Evolutionary conservation across 2,888 invertebrate species (phyloP).

Genomic region (Rutpela maculata): DNA sequence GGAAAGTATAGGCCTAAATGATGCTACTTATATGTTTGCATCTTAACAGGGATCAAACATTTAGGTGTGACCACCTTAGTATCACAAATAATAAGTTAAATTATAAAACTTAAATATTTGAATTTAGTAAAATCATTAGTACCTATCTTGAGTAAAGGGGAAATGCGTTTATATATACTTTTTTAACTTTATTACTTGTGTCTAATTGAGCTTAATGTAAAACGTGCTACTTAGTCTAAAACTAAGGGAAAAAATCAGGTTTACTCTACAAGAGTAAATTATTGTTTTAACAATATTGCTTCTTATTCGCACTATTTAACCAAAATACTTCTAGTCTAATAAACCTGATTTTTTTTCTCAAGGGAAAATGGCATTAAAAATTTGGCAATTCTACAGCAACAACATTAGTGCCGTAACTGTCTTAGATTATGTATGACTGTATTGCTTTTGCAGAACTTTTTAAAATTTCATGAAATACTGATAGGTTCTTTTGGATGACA

Average conservation of each 20-base stretch:
- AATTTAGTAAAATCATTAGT: slow-evolving; percentile 15
- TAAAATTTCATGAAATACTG: slow-evolving; percentile 53
- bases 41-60: slow-evolving; percentile 8
- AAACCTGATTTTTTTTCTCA: background rate
- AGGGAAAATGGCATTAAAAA: slow-evolving; percentile 15
- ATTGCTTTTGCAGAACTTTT: slow-evolving; percentile 29
- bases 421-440: slow-evolving; percentile 32
- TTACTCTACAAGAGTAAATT: background rate
- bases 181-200: slow-evolving; percentile 12
- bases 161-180: slow-evolving; percentile 21
- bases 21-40: background rate
- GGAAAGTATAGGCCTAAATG: slow-evolving; percentile 12
- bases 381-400: slow-evolving; percentile 32
- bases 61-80: background rate
- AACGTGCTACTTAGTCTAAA: slow-evolving; percentile 23
- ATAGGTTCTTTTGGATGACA: slow-evolving; percentile 43
- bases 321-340: background rate
- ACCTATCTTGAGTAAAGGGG: slow-evolving; percentile 2
- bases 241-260: slow-evolving; percentile 2
- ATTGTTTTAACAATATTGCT: background rate
- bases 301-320: slow-evolving; percentile 12
- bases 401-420: slow-evolving; percentile 7
- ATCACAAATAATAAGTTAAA: background rate
- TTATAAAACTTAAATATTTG: background rate
- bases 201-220: slow-evolving; percentile 49